Base-by-base conservation (phyloP, 2,888 invertebrate genomes). In the Steinernema scapterisci region DNA sequence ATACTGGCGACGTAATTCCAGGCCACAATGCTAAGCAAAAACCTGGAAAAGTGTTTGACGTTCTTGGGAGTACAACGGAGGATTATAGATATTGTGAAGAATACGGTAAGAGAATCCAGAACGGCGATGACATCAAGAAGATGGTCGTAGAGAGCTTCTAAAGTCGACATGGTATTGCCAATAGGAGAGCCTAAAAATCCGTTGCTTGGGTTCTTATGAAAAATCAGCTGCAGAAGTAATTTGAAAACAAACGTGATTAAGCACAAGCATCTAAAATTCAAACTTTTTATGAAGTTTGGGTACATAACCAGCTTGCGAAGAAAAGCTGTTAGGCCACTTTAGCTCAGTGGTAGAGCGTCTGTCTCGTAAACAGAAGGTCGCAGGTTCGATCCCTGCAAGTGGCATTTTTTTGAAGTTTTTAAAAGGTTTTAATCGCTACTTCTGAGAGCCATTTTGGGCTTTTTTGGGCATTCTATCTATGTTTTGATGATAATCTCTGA, bases 311-410 rank as follows among this genome's bases (percentile, higher is more conserved):
- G 3, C 38, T 38, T 38, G 9, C 9, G 38, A 38, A 38, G 38
- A 3, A 38, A 38, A 38, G 9, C 9, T 38, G 9, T 6, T 38
- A 38, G 5, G 38, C 38, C 38, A 38, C 38, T 73, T 73, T 75
- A 75, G 75, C 75, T 75, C 75, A 75, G 75, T 72, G 75, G 75
- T 72, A 75, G 75, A 75, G 75, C 75, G 75, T 75, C 75, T 75
- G 75, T 75, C 75, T 75, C 72, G 75, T 75, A 75, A 73, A 73
- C 73, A 63, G 73, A 73, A 73, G 73, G 73, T 73, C 73, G 27
- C 71, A 43, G 73, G 73, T 73, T 73, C 73, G 48, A 73, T 72
- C 70, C 73, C 73, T 43, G 70, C 27, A 73, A 45, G n/a, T 44
- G 73, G 73, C 73, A 73, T 16, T 16, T 21, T 38, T 38, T 38